Base-by-base conservation (phyloP, 2,113 vertebrate species). In the Dromas ardeola region DNA sequence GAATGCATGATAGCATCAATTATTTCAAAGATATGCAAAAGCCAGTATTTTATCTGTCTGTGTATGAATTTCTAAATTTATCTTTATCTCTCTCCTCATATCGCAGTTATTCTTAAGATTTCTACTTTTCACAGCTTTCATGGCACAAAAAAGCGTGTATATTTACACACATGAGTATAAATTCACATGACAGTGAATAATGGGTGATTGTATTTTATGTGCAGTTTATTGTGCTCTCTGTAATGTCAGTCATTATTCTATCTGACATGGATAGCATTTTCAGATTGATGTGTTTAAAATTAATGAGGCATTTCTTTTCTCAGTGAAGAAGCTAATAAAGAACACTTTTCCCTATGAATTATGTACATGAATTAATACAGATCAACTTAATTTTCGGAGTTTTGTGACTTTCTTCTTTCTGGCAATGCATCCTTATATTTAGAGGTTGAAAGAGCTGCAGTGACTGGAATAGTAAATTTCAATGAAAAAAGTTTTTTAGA, bases 191-290 rank as follows among this genome's bases (percentile, higher is more conserved):
- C 94, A 94, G 85, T 93, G 90, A 98, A 80, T 96, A 96, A 97
- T 90, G 79, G 53, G 52, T 49, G 45, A 93, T 88, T 95, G 91
- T 80, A 94, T 95, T 96, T 97, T 97, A 65, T 85, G 53, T 92
- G 95, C 85, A 93, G 76, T 94, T 66, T 83, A 95, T 88, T 97
- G 67, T 96, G 85, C 76, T 97, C 79, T 69, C 79, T 81, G 77
- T 96, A 97, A 95, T 97, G 94, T 96, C 94, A 97, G 96, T 96
- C 97, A 97, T 97, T 98, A 97, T 93, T 97, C 94, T 97, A 76
- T 74, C 87, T 97, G 94, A 97, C 95, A 88, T 85, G 82, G 93
- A 92, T 70, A 93, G 21, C 70, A 84, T 96, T 97, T 95, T 97
- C 71, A 95, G 95, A 96, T 77, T 95, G 93, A 96, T 93, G 91